A percentile compares a stretch with the other conserved stretches of the same genome.
phyloP scores from a whole-genome alignment of 2,113 vertebrate species.

The Protobothrops mucrosquamatus region DNA sequence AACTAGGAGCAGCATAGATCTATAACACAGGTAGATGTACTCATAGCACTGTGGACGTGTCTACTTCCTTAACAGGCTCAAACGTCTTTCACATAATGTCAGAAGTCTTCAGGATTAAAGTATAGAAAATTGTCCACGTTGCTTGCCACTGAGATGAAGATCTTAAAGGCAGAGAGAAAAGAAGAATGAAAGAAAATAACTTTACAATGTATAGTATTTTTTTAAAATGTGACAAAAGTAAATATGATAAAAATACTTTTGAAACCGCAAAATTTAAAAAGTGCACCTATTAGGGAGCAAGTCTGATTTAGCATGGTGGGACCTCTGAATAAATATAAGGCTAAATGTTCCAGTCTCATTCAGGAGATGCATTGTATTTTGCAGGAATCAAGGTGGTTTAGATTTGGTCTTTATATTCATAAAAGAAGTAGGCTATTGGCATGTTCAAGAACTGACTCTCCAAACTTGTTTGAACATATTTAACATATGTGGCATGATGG shows the following conservation, averaged over 20 bases:
- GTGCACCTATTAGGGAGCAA: not conserved
- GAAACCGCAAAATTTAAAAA: not conserved
- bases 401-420: not conserved
- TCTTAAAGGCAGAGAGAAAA: not conserved
- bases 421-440: not conserved
- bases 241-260: not conserved
- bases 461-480: not conserved
- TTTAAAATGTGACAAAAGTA: not conserved
- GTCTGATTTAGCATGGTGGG: not conserved
- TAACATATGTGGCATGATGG: not conserved
- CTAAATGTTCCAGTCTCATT: not conserved
- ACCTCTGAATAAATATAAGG: too few species aligned
- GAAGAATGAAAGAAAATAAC: not conserved
- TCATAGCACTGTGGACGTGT: too few species aligned
- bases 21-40: too few species aligned
- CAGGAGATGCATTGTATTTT: not conserved
- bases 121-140: not conserved
- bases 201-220: not conserved
- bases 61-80: too few species aligned
- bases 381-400: not conserved
- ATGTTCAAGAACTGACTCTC: not conserved
- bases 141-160: not conserved
- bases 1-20: too few species aligned
- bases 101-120: not conserved
- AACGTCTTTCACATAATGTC: too few species aligned